Percentiles rank a stretch among this genome's conserved stretches.
Evolutionary conservation across 1,140 invertebrate genomes (phyloP).

Genomic region (Dendroctonus ponderosae): DNA sequence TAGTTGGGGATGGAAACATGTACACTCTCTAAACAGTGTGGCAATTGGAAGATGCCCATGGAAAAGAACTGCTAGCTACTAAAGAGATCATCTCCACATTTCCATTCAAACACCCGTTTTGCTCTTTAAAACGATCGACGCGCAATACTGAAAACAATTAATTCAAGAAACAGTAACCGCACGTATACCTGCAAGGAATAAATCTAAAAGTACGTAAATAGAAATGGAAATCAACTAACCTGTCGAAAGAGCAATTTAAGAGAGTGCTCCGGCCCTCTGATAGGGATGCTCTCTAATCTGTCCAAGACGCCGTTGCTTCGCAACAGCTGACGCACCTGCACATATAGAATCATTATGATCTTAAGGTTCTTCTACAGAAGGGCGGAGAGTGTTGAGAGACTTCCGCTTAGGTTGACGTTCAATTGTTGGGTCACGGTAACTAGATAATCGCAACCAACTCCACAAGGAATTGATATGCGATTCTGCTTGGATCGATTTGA

Average conservation of each 20-base stretch:
- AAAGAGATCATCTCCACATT: no score
- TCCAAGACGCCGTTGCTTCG: slow-evolving; percentile 74
- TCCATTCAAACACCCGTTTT: no score
- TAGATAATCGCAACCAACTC: no score
- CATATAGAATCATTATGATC: slow-evolving; percentile 40
- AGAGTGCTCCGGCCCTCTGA: slow-evolving; percentile 84
- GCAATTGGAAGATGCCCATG: no score
- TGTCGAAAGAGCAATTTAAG: slow-evolving; percentile 54
- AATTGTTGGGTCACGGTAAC: not conserved
- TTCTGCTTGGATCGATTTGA: no score
- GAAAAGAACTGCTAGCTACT: no score
- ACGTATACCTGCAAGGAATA: not conserved
- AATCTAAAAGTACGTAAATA: slow-evolving; percentile 2
- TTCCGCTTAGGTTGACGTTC: slow-evolving; percentile 7
- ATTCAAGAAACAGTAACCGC: not conserved
- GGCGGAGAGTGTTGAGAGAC: not conserved
- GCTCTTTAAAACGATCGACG: no score
- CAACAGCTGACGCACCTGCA: slow-evolving; percentile 70
- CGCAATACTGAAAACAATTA: no score
- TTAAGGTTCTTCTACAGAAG: not conserved
- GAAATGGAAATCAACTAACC: slow-evolving; percentile 46
- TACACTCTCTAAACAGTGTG: no score
- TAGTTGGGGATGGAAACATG: no score
- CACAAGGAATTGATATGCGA: no score
- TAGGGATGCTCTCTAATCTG: slow-evolving; percentile 88